Evolutionary conservation across 1,140 invertebrate species (phyloP).

Genomic region (Antheraea pernyi): DNA sequence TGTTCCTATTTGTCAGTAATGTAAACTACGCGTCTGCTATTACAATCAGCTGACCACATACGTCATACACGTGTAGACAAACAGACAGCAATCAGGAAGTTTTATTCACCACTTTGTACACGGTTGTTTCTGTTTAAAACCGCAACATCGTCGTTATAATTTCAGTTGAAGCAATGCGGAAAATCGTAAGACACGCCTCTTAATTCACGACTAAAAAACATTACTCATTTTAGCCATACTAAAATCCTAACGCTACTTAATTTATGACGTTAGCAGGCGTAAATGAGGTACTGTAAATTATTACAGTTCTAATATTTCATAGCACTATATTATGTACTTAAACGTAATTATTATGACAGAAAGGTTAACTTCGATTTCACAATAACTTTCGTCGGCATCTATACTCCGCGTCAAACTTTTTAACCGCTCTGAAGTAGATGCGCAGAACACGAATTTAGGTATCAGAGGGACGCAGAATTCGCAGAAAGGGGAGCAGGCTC

Average conservation of each 20-base stretch:
- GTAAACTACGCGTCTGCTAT: neutral
- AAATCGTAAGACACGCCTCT: neutral
- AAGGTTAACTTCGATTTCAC: no score
- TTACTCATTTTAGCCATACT: no score
- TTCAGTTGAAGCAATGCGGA: neutral
- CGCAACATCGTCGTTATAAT: neutral
- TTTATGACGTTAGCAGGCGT: neutral
- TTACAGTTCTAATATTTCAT: neutral
- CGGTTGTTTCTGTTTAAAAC: neutral
- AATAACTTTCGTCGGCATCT: no score
- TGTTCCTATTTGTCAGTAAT: slow-evolving; percentile 1
- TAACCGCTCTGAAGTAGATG: no score
- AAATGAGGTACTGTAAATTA: neutral
- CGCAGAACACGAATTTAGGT: no score
- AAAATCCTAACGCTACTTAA: neutral
- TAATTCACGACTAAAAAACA: neutral
- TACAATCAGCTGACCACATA: slow-evolving; percentile 7
- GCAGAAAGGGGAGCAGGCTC: no score
- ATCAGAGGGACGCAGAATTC: no score
- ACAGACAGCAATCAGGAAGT: neutral
- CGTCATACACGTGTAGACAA: slow-evolving; percentile 10
- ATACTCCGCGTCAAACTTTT: no score
- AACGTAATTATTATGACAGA: no score
- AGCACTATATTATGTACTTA: no score
- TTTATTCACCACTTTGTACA: neutral